A percentile compares a stretch with the other conserved stretches of the same genome.
phyloP scores from a whole-genome alignment of 2,888 invertebrate genomes.

The Dromius quadrimaculatus region DNA sequence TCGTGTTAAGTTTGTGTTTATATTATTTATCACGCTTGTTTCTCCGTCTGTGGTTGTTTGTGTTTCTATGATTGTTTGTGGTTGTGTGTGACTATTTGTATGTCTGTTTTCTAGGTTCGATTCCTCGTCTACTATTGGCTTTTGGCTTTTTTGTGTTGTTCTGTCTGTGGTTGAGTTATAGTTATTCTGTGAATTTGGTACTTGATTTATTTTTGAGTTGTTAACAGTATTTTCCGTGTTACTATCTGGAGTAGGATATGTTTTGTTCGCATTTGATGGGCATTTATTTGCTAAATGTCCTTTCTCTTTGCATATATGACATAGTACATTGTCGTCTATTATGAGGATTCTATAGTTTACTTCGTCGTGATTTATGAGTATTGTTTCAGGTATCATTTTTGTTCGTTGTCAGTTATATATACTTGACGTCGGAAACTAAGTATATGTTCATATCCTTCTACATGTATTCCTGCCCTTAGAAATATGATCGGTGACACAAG shows the following conservation, averaged over 20 bases:
- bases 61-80: neutral
- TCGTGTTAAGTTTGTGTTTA: too few species aligned
- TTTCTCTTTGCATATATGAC: conserved; percentile 14
- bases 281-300: conserved; percentile 22
- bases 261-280: neutral
- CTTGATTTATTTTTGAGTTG: neutral
- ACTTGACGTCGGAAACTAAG: conserved; percentile 51
- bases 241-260: neutral
- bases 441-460: conserved; percentile 45
- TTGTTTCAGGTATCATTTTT: conserved; percentile 49
- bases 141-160: neutral
- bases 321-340: neutral
- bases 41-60: neutral
- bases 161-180: neutral
- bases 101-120: too few species aligned
- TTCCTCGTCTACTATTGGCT: too few species aligned
- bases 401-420: conserved; percentile 42
- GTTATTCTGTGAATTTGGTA: neutral
- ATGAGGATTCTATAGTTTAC: conserved; percentile 36
- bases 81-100: neutral
- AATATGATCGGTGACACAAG: conserved; percentile 36
- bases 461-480: conserved; percentile 28
- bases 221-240: neutral
- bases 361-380: conserved; percentile 48
- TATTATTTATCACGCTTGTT: too few species aligned